Evolutionary conservation across 2,113 vertebrate species (phyloP).

Genomic region (Lagopus muta): DNA sequence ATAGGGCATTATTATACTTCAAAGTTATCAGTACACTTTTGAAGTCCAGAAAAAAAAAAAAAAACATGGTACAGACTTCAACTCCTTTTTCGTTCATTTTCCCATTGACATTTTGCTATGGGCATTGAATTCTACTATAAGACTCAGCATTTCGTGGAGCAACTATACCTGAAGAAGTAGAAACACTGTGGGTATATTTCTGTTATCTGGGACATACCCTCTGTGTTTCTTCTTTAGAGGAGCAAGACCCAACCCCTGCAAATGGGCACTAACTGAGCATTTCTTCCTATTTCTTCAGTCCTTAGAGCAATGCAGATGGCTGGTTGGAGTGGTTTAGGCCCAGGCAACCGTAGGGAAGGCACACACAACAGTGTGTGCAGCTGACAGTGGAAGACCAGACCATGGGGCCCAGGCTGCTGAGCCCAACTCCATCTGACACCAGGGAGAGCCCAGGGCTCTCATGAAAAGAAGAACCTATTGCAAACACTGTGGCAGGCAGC

Average conservation of each 20-base stretch:
- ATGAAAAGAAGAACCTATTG: not conserved
- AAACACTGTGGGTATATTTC: not conserved
- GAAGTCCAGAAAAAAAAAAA: not conserved
- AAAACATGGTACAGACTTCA: not conserved
- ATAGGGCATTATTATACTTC: not conserved
- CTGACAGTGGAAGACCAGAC: not conserved
- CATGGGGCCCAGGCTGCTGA: not conserved
- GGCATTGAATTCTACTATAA: not conserved
- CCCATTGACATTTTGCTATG: not conserved
- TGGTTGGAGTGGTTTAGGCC: not conserved
- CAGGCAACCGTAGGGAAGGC: not conserved
- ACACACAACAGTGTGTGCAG: not conserved
- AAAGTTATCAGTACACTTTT: not conserved
- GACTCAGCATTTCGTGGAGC: not conserved
- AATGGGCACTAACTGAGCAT: not conserved
- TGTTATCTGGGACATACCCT: not conserved
- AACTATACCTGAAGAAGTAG: not conserved
- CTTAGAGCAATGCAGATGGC: not conserved
- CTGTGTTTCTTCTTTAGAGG: not conserved
- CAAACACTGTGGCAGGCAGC: not conserved
- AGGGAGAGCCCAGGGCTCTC: not conserved
- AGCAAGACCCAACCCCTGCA: not conserved
- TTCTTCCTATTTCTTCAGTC: not conserved
- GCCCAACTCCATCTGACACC: rapidly evolving
- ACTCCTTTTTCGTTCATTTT: not conserved